Base-by-base conservation (phyloP, 2,888 invertebrate species). In the Panopea generosa region DNA sequence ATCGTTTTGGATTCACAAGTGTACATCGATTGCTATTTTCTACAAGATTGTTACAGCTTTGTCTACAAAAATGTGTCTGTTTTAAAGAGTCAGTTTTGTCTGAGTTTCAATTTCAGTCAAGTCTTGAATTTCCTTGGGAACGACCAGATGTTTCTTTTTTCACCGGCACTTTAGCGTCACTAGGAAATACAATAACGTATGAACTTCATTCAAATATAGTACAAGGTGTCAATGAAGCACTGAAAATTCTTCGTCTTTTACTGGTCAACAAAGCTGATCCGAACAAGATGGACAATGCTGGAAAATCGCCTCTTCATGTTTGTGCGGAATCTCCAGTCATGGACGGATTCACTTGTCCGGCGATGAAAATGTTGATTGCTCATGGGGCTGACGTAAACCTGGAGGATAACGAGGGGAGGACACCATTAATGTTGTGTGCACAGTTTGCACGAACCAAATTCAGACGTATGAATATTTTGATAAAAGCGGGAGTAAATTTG, bases 301-400 rank as follows among this genome's bases (percentile, higher is more conserved):
- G 68, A 1, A 60, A 60, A 53, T 52, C 53, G 7, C 50, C 60
- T 1, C 22, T 68, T 1, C 68, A 68, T 20, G 20, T 45, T 20
- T 60, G 53, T 53, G 68, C 60, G 4, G 38, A 53, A 26, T 52
- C 68, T 1, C 60, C 60, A 14, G 9, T 59, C 0, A 3, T 43
- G 16, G 68, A 68, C 26, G 22, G 22, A 43, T 68, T 68, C 18
- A 20, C 57, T 20, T 68, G 68, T 40, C 60, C 60, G 9, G 60
- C 50, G 1, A 50, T 68, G 27, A n/a, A 68, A 22, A 50, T 68
- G 52, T 47, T 68, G 24, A 26, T 68, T 24, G 45, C 22, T 11
- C n/a, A 60, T 27, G 68, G 68, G 26, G 68, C 68, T 0, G 33
- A 68, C 40, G 68, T 60, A 2, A 60, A 68, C n/a, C 16, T 22